Evolutionary conservation across 2,797 vertebrate species (phyloP).

Genomic region (Ctenosaura bakeri): DNA sequence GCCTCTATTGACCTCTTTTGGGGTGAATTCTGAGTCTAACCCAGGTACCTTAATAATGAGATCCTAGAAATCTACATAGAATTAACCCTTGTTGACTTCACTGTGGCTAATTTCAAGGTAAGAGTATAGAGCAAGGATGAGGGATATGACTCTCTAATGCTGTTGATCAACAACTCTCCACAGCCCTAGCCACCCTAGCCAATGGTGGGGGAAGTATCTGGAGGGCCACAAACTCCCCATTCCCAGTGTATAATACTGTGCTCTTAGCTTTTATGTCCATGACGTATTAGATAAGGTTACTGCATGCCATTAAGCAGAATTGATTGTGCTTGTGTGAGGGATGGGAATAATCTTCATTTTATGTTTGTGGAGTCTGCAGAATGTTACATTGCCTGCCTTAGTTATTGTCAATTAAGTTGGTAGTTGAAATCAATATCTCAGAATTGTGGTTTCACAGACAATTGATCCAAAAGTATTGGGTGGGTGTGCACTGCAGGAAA

Average conservation of each 20-base stretch:
- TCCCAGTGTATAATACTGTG: neutral
- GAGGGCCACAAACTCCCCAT: neutral
- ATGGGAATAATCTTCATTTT: neutral
- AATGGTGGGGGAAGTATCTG: neutral
- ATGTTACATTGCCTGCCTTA: slow-evolving; percentile 1
- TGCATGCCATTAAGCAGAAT: neutral
- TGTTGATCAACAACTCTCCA: neutral
- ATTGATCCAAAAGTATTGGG: slow-evolving; percentile 13
- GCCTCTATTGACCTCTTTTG: neutral
- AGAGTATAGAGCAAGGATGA: neutral
- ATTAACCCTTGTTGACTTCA: neutral
- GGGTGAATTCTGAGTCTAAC: neutral
- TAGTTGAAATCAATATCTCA: slow-evolving; percentile 2
- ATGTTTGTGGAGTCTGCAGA: neutral
- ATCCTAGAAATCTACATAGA: neutral
- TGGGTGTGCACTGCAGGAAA: neutral
- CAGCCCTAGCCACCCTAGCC: neutral
- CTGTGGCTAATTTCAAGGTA: neutral
- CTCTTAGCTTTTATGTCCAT: slow-evolving; percentile 1
- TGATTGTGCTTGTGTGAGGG: neutral
- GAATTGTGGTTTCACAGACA: slow-evolving; percentile 11
- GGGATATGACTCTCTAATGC: neutral
- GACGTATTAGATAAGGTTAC: neutral
- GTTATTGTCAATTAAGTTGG: slow-evolving; percentile 13
- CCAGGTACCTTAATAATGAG: neutral